Evolutionary conservation across 2,797 vertebrate genomes (phyloP).

Genomic region (Geotrypetes seraphini): DNA sequence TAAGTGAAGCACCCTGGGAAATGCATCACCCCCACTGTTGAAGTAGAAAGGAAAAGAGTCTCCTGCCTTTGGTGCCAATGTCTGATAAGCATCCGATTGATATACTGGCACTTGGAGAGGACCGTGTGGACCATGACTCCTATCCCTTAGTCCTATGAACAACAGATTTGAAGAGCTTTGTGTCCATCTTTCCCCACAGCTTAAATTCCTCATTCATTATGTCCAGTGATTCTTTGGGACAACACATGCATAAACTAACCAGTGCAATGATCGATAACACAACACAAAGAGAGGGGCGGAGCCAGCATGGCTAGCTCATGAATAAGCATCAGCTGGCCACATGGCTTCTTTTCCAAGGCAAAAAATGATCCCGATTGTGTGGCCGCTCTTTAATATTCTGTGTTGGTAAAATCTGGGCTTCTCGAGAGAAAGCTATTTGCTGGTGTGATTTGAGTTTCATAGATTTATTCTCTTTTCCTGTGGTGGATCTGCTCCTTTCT

Average conservation of each 20-base stretch:
- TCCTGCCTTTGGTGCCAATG: too few species aligned
- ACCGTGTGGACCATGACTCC: too few species aligned
- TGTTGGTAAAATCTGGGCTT: slow-evolving; percentile 17
- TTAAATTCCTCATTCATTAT: slow-evolving; percentile 37
- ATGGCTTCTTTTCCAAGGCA: slow-evolving; percentile 36
- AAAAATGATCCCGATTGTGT: slow-evolving; percentile 37
- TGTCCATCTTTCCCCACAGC: slow-evolving; percentile 13
- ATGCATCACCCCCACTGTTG: too few species aligned
- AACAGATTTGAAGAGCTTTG: background rate
- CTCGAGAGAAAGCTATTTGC: slow-evolving; percentile 10
- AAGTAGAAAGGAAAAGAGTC: too few species aligned
- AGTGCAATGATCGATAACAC: slow-evolving; percentile 22
- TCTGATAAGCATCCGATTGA: too few species aligned
- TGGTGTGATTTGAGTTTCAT: slow-evolving; percentile 23
- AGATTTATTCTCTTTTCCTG: slow-evolving; percentile 25
- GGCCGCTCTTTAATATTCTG: slow-evolving; percentile 38
- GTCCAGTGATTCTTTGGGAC: slow-evolving; percentile 22
- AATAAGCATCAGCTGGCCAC: slow-evolving; percentile 38
- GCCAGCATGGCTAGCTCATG: slow-evolving; percentile 8
- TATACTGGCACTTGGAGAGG: too few species aligned
- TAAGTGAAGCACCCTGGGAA: too few species aligned
- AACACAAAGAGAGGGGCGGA: slow-evolving; percentile 36
- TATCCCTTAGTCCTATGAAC: too few species aligned
- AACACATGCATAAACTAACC: slow-evolving; percentile 37
- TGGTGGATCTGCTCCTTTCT: slow-evolving; percentile 30